Evolutionary conservation across 2,888 invertebrate genomes (phyloP), one percentile per base, ranked within the genome.

Genomic region (Idaea straminata): DNA sequence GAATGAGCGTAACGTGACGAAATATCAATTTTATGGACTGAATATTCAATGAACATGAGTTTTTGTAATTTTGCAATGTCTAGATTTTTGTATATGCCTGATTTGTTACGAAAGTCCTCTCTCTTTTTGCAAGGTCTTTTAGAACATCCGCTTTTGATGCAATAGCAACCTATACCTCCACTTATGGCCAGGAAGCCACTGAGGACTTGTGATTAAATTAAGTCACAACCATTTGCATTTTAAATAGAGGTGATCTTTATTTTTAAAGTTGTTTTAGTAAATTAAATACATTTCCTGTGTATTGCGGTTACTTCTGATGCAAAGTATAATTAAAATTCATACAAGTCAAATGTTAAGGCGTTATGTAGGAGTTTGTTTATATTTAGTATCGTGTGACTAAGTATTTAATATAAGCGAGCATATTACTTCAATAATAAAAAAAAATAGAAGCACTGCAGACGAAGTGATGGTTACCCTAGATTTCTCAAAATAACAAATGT

Each of bases 181-280:
- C 47, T 47, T 47, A 47, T 47, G 47, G 47, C 63, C 65, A 72
- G 72, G 71, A 72, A 70, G 65, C 36, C 5, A 15, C 36, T 68
- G 70, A 72, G 70, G 69, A 5, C 47, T 68, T 64, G 36, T 38
- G 61, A 35, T 61, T 36, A 61, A 66, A 38, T 62, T 60, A 35
- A 62, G 38, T 13, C 35, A 58, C 60, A 60, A 63, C 13, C 5
- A 66, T 65, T 66, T 64, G 62, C 62, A 68, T 68, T 61, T 36
- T 6, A 64, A 61, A 61, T 25, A 58, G 47, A 47, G 47, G 47
- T 47, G 47, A 47, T 47, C 6, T 3, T 7, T 47, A 47, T 47
- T 47, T 47, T 47, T 7, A 7, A 47, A 47, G 10, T 47, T 47
- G 10, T 47, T 47, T 61, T 47, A 47, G 15, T 25, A 64, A 35